Conservation (phyloP, 2,113 vertebrate genomes). For the Atractosteus spatula region DNA sequence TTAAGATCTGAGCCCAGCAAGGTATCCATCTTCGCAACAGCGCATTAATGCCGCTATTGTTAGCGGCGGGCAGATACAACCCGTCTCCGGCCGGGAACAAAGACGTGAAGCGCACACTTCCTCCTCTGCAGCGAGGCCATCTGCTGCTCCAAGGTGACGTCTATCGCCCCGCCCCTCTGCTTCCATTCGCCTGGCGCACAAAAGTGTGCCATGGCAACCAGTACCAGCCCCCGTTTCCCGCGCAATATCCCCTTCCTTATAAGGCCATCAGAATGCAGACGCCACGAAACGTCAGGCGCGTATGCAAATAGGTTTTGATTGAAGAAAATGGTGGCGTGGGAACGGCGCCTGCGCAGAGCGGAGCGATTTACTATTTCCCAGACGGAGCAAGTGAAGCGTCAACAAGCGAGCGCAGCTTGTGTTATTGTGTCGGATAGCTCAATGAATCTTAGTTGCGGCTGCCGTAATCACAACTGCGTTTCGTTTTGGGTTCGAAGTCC, state of each 20-base stretch:
- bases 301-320: slow-evolving; percentile 72
- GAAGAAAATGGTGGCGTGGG: slow-evolving; percentile 77
- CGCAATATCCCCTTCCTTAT: slow-evolving; percentile 79
- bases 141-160: slow-evolving; percentile 7
- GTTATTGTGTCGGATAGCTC: slow-evolving; percentile 36
- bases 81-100: too few species aligned
- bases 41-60: neutral
- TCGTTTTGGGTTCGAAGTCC: neutral
- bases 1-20: too few species aligned
- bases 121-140: slow-evolving; percentile 49
- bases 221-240: slow-evolving; percentile 74
- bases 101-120: slow-evolving; percentile 16
- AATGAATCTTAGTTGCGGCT: slow-evolving; percentile 29
- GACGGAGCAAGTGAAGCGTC: slow-evolving; percentile 39
- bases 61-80: too few species aligned
- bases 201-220: slow-evolving; percentile 61
- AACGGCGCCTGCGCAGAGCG: slow-evolving; percentile 68
- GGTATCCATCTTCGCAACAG: too few species aligned
- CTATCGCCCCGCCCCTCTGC: slow-evolving; percentile 12
- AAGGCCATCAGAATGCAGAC: slow-evolving; percentile 74
- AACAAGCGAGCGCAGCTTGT: slow-evolving; percentile 31
- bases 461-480: neutral
- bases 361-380: slow-evolving; percentile 43
- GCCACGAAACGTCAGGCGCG: slow-evolving; percentile 65
- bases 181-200: slow-evolving; percentile 13